Conservation (phyloP, 1,140 invertebrate species). For the Drosophila sp. region DNA sequence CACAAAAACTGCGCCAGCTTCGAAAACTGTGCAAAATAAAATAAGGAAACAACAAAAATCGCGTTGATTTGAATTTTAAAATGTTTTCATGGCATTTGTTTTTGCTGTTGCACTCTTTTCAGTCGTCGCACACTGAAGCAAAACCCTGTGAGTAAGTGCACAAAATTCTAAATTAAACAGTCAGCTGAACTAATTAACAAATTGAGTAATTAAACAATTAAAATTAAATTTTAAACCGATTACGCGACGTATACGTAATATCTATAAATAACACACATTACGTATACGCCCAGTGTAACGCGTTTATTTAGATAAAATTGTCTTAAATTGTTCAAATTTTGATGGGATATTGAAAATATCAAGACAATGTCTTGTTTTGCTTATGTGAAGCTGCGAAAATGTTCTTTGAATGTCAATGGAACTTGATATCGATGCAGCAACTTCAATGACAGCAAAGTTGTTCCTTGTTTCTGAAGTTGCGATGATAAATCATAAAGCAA, state of each 20-base stretch:
- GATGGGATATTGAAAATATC: not conserved
- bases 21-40: conserved; percentile 72
- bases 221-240: conserved; percentile 10
- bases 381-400: not conserved
- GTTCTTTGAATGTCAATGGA: not conserved
- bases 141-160: not conserved
- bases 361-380: not conserved
- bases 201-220: conserved; percentile 15
- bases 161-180: not conserved
- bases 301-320: not conserved
- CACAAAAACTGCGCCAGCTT: conserved; percentile 55
- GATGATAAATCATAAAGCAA: conserved; percentile 25
- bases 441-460: not conserved
- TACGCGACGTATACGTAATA: conserved; percentile 54
- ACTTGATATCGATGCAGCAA: not conserved
- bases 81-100: conserved; percentile 78
- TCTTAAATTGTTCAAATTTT: not conserved
- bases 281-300: conserved; percentile 5
- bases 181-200: conserved; percentile 1
- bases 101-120: conserved; percentile 32
- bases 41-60: conserved; percentile 77
- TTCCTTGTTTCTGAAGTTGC: not conserved
- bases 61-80: conserved; percentile 83
- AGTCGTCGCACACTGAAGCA: conserved; percentile 32
- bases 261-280: conserved; percentile 19